Base-by-base conservation (phyloP, 2,113 vertebrate genomes). In the Grantiella picta region DNA sequence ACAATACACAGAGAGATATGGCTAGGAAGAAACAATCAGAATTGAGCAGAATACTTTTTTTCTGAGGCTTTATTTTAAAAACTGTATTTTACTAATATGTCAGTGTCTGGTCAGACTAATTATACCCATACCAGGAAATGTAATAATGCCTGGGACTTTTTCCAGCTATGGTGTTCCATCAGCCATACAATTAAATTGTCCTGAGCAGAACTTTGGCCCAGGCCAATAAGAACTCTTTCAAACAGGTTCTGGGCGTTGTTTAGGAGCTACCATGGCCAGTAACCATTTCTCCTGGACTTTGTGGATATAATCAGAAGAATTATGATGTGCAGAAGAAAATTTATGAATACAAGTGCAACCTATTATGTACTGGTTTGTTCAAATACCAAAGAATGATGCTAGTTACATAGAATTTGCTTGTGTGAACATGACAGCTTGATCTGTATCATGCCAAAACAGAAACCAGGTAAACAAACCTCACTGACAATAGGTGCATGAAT, bases 311-410 rank as follows among this genome's bases (percentile, higher is more conserved):
- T 40, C 11, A 29, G 38, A 11, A 38, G 38, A 38, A 38, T 38
- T 38, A 38, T 38, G 38, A 38, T 38, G 38, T 40, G 19, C 31
- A 80, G 53, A 64, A 56, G 21, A 76, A 5, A 28, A 52, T 49
- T 68, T 60, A 35, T 31, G 52, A 64, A 60, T 16, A 60, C 4
- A 64, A 82, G 10, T 15, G 10, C 15, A 53, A 27, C 11, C 10
- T 54, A 25, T 20, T 76, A 24, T 12, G 6, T 35, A 11, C 28
- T 64, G 13, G 9, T 66, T 63, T 81, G 20, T 47, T 86, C 36
- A 71, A 50, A 66, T 45, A 53, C 5, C 2, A 4, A 71, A 85
- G 9, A 59, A 36, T 0, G 0, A 38, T 56, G 23, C 25, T 19
- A 52, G 2, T 11, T 59, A 56, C 15, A 2, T 17, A 31, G 10